phyloP scores from a whole-genome alignment of 2,797 vertebrate species.

The Sebastes itinus region DNA sequence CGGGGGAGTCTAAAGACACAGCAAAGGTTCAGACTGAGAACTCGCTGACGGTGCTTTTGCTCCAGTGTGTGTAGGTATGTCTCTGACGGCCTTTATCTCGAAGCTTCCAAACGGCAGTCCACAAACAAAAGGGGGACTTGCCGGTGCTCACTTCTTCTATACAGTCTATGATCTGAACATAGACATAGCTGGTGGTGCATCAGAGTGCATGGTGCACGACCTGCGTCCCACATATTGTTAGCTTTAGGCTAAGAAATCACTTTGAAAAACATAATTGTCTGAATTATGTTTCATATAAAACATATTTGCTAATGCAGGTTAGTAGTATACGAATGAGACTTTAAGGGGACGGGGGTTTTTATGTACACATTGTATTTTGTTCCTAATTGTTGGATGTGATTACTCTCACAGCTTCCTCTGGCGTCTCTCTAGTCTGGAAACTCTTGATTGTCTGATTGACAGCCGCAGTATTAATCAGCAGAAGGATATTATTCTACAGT shows the following conservation, averaged over 20 bases:
- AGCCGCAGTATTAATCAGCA: constrained; percentile 1
- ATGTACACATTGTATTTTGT: background rate
- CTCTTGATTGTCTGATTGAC: constrained; percentile 5
- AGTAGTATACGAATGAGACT: background rate
- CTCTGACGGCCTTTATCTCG: background rate
- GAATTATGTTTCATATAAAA: background rate
- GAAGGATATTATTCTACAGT: constrained; percentile 5
- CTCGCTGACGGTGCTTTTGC: constrained; percentile 37
- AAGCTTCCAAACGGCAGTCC: too few species aligned
- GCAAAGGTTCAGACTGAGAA: constrained; percentile 30
- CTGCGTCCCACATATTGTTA: background rate
- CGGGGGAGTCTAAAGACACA: constrained; percentile 40
- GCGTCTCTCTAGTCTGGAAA: background rate
- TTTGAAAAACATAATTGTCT: background rate
- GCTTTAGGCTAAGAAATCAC: too few species aligned
- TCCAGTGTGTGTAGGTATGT: background rate
- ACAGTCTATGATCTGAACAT: background rate
- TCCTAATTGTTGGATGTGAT: background rate
- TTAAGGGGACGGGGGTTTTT: background rate
- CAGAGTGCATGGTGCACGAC: background rate
- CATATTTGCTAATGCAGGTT: background rate
- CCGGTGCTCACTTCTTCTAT: too few species aligned
- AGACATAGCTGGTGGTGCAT: background rate
- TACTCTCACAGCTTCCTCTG: background rate
- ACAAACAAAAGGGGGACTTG: too few species aligned